A percentile compares a stretch with the other conserved stretches of the same genome.
Evolutionary conservation across 2,888 invertebrate genomes (phyloP).

Genomic region (Choreutis nemorana): DNA sequence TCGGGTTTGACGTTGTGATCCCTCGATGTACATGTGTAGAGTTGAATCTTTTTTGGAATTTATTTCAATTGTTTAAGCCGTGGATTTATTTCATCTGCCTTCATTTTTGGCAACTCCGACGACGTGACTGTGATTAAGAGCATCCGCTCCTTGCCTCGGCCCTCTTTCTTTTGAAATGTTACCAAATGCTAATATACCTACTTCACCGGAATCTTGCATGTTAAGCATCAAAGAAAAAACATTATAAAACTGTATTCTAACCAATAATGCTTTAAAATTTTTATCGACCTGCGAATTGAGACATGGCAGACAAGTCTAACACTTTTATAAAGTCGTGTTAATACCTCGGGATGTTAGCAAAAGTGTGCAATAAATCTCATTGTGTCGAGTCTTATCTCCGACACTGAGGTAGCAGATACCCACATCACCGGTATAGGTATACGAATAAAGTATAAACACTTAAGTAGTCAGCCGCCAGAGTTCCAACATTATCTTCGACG

Average conservation of each 20-base stretch:
- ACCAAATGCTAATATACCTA: no score
- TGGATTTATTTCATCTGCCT: conserved; percentile 1
- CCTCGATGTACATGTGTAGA: conserved; percentile 10
- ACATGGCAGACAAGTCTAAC: conserved; percentile 34
- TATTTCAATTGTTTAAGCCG: conserved; percentile 1
- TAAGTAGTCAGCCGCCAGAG: conserved; percentile 15
- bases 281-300: conserved; percentile 52
- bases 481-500: conserved; percentile 1
- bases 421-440: conserved; percentile 38
- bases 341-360: conserved; percentile 31
- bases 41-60: background rate
- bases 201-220: no score
- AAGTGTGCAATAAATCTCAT: conserved; percentile 57
- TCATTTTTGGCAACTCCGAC: conserved; percentile 2
- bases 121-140: no score
- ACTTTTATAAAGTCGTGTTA: conserved; percentile 28
- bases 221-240: no score
- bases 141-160: no score
- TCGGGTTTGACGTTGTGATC: conserved; percentile 28
- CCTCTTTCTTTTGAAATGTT: no score
- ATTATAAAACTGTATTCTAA: no score
- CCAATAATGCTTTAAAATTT: no score
- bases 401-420: conserved; percentile 46
- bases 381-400: conserved; percentile 47
- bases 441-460: conserved; percentile 52